Conservation (phyloP, 2,888 invertebrate species). For the Netelia virgata region DNA sequence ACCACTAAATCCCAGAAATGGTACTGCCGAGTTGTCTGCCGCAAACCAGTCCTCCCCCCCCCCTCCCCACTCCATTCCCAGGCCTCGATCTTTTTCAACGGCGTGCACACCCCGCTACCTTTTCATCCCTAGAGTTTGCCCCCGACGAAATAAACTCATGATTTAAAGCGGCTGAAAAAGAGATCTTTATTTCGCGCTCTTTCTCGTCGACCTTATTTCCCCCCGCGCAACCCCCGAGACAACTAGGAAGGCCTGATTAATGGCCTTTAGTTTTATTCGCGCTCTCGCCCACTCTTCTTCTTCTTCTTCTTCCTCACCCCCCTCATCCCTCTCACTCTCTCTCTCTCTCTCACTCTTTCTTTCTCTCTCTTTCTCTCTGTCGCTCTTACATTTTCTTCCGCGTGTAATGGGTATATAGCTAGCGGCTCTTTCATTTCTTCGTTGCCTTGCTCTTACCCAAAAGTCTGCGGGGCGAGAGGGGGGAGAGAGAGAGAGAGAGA, state of each 20-base stretch:
- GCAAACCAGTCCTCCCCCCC: slow-evolving; percentile 9
- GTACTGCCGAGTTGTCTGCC: slow-evolving; percentile 40
- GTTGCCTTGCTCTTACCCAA: slow-evolving; percentile 50
- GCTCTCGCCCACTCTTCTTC: slow-evolving; percentile 53
- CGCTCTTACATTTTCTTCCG: neutral
- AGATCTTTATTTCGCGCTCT: slow-evolving; percentile 79
- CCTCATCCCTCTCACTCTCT: slow-evolving; percentile 58
- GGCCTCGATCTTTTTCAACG: neutral
- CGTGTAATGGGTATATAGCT: slow-evolving; percentile 54
- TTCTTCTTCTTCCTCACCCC: slow-evolving; percentile 40
- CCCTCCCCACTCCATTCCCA: neutral
- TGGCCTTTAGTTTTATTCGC: slow-evolving; percentile 82
- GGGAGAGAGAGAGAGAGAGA: slow-evolving; percentile 53
- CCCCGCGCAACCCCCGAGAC: slow-evolving; percentile 70
- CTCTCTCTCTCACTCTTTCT: too few relatives aligned
- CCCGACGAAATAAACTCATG: slow-evolving; percentile 81
- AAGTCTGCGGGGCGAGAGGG: neutral
- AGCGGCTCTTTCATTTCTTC: slow-evolving; percentile 49
- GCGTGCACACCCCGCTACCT: slow-evolving; percentile 40
- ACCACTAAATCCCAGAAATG: slow-evolving; percentile 56
- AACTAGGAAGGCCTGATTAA: slow-evolving; percentile 81
- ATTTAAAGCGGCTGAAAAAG: slow-evolving; percentile 80
- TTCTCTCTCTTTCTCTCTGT: slow-evolving; percentile 19
- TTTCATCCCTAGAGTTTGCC: slow-evolving; percentile 56
- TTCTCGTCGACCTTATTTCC: slow-evolving; percentile 74